Percentiles rank a stretch among this genome's conserved stretches.
Evolutionary conservation across 2,797 vertebrate genomes (phyloP).

Genomic region (Melopsittacus undulatus): DNA sequence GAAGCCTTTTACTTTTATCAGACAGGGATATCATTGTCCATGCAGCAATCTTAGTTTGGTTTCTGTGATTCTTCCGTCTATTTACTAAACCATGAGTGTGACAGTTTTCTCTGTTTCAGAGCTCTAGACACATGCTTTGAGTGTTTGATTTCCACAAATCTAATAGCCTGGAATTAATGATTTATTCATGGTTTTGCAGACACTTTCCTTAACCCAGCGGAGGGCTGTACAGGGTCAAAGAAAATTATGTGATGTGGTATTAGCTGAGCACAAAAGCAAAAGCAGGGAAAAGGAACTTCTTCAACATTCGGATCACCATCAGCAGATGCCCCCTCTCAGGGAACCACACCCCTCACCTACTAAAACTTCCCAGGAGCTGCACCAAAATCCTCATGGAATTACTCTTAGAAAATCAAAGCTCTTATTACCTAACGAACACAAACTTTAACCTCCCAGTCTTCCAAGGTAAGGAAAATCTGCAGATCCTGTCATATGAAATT

Average conservation of each 20-base stretch:
- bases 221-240: slow-evolving; percentile 96
- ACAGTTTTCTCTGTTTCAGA: neutral
- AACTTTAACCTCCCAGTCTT: slow-evolving; percentile 95
- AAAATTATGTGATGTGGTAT: slow-evolving; percentile 94
- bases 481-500: neutral
- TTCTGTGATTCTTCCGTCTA: neutral
- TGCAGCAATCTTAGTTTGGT: neutral
- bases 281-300: slow-evolving; percentile 93
- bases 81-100: neutral
- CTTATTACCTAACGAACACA: slow-evolving; percentile 89
- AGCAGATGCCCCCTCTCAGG: slow-evolving; percentile 96
- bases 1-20: neutral
- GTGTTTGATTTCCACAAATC: slow-evolving; percentile 8
- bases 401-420: slow-evolving; percentile 88
- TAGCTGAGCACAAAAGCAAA: slow-evolving; percentile 99
- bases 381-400: slow-evolving; percentile 89
- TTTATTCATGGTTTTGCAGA: slow-evolving; percentile 79
- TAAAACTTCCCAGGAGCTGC: slow-evolving; percentile 84
- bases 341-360: slow-evolving; percentile 91
- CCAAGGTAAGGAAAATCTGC: slow-evolving; percentile 84
- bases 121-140: neutral
- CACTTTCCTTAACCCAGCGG: slow-evolving; percentile 99
- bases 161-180: slow-evolving; percentile 37
- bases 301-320: slow-evolving; percentile 88
- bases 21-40: neutral